phyloP scores from a whole-genome alignment of 2,113 vertebrate species.

The Menidia beryllina region DNA sequence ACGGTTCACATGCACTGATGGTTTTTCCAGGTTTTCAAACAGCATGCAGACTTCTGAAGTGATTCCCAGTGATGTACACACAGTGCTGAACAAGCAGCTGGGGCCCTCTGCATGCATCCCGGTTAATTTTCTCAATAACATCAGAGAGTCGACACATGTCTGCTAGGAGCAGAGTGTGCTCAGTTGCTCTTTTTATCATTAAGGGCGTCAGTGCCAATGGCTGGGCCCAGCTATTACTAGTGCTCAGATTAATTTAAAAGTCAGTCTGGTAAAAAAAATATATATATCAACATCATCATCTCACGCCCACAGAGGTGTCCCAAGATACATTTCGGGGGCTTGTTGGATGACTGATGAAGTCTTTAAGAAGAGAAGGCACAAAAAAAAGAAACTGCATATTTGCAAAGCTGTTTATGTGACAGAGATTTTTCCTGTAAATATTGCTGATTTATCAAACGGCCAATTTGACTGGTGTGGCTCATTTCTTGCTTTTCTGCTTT shows the following conservation, averaged over 20 bases:
- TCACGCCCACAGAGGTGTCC: neutral
- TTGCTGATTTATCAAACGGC: too few relatives aligned
- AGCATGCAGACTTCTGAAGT: conserved; percentile 51
- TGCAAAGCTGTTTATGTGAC: neutral
- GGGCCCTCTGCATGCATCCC: conserved; percentile 17
- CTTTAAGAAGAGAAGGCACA: neutral
- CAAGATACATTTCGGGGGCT: neutral
- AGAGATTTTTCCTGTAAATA: neutral
- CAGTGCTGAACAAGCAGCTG: conserved; percentile 39
- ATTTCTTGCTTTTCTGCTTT: neutral
- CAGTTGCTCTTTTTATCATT: neutral
- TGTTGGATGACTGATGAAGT: neutral
- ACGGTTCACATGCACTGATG: conserved; percentile 53
- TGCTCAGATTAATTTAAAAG: too few relatives aligned
- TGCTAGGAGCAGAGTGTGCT: neutral
- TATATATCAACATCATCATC: neutral
- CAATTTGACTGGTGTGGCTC: neutral
- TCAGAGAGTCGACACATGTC: neutral
- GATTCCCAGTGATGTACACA: conserved; percentile 48
- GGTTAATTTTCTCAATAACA: conserved; percentile 39
- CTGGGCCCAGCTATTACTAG: too few relatives aligned
- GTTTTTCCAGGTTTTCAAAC: conserved; percentile 73
- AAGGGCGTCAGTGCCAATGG: too few relatives aligned
- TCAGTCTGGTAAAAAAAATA: too few relatives aligned
- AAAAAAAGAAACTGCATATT: neutral